Evolutionary conservation across 2,888 invertebrate genomes (phyloP).

Genomic region (Cryptocephalus primarius): DNA sequence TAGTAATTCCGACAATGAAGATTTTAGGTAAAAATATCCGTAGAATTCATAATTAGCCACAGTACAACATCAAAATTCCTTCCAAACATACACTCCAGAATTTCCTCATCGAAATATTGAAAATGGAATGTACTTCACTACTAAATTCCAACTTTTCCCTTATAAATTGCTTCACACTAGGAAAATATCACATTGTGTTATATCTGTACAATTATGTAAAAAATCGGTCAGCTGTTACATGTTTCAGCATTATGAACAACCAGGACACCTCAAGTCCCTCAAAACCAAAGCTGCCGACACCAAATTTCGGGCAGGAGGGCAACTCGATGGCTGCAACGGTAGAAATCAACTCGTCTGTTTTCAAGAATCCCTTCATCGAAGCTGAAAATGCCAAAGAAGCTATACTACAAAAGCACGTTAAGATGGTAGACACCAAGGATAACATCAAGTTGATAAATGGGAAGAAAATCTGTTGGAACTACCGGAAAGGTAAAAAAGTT

Average conservation of each 20-base stretch:
- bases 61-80: too few species aligned
- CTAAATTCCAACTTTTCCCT: slow-evolving; percentile 1
- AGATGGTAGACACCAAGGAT: slow-evolving; percentile 41
- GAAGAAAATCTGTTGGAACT: slow-evolving; percentile 87
- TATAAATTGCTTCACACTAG: neutral
- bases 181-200: neutral
- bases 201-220: slow-evolving; percentile 20
- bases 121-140: too few species aligned
- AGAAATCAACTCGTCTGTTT: slow-evolving; percentile 56
- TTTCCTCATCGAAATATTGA: too few species aligned
- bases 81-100: too few species aligned
- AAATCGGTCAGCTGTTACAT: slow-evolving; percentile 35
- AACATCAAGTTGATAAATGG: slow-evolving; percentile 69
- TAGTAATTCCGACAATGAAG: slow-evolving; percentile 10
- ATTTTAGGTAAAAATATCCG: slow-evolving; percentile 7
- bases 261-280: slow-evolving; percentile 5
- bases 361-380: slow-evolving; percentile 76
- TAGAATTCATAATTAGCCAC: neutral
- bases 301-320: slow-evolving; percentile 39
- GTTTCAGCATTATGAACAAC: slow-evolving; percentile 26
- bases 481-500: slow-evolving; percentile 57
- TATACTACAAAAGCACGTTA: slow-evolving; percentile 41
- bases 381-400: slow-evolving; percentile 80
- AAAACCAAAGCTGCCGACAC: slow-evolving; percentile 47
- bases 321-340: slow-evolving; percentile 8